Evolutionary conservation across 2,113 vertebrate species (phyloP), one percentile per base, ranked within the genome.

Genomic region (Deroptyus accipitrinus): DNA sequence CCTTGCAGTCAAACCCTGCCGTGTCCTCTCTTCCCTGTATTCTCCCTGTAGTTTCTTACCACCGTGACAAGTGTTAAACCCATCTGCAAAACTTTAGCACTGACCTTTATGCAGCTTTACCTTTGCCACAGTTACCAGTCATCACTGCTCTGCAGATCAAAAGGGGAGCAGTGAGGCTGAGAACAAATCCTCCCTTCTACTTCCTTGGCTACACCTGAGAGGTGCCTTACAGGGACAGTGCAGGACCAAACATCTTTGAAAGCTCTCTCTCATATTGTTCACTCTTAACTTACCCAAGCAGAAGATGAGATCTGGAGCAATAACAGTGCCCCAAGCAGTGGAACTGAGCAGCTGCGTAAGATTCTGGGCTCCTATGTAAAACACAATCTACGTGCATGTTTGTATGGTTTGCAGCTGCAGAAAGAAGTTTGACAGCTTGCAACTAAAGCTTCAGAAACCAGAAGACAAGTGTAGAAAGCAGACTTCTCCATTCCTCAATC

Each of bases 101-200:
- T 81, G 95, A 98, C 96, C 98, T 98, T 98, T 98, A 69, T 57
- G 88, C 97, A 97, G 96, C 86, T 84, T 97, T 88, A 92, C 94
- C 95, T 97, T 96, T 88, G 70, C 85, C 96, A 96, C 85, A 95
- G 94, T 94, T 86, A 74, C 95, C 72, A 42, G 54, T 95, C 51
- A 39, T 35, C 83, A 35, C 41, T 84, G 75, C 77, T 90, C 79
- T 83, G 81, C 69, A 67, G 44, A 90, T 92, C 84, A 88, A 66
- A 97, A 97, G 16, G 37, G 51, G 37, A 83, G 75, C 52, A 62
- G 20, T 10, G 20, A 74, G 48, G 62, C 37, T 30, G 17, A 49
- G 61, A 77, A 77, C 25, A 81, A 91, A 75, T 57, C 75, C 52
- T 77, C 67, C 51, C 42, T 55, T 54, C 37, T 54, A 30, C 48